Conservation (phyloP, 64 coral and sea anemone genomes). For the Orbicella faveolata region DNA sequence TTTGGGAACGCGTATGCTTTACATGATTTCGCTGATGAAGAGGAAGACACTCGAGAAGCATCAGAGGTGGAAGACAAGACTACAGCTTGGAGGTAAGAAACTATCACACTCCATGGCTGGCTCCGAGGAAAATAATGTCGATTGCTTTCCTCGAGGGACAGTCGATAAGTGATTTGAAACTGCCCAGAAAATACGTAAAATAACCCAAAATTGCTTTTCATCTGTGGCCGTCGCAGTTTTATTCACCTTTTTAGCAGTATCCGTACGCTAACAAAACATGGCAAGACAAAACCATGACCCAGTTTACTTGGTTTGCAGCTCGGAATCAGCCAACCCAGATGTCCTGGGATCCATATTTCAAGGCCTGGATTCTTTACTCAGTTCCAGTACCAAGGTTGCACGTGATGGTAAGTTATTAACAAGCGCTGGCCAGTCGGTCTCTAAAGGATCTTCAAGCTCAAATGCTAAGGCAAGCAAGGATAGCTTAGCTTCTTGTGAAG, state of each 20-base stretch:
- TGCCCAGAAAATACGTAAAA: too few relatives aligned
- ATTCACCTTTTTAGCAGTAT: too few relatives aligned
- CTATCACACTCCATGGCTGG: too few relatives aligned
- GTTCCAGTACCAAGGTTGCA: constrained; percentile 28
- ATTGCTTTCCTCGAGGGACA: too few relatives aligned
- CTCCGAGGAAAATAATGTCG: too few relatives aligned
- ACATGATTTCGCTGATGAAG: constrained; percentile 41
- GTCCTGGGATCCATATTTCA: constrained; percentile 84
- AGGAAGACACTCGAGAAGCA: not conserved
- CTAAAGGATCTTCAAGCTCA: not conserved
- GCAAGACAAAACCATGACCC: not conserved
- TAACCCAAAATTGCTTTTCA: too few relatives aligned
- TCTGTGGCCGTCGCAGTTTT: too few relatives aligned
- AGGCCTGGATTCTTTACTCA: constrained; percentile 62
- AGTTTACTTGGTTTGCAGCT: not conserved
- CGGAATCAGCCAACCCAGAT: constrained; percentile 48
- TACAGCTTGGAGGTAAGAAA: constrained; percentile 38
- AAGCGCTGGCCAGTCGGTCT: not conserved
- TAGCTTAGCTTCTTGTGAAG: too few relatives aligned
- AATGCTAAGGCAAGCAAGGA: not conserved
- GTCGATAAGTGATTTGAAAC: too few relatives aligned
- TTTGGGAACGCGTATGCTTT: constrained; percentile 71
- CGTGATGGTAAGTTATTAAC: constrained; percentile 48
- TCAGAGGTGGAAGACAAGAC: not conserved
- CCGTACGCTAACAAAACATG: too few relatives aligned